Evolutionary conservation across 2,888 invertebrate genomes (phyloP).

Genomic region (Acholoe squamosa): DNA sequence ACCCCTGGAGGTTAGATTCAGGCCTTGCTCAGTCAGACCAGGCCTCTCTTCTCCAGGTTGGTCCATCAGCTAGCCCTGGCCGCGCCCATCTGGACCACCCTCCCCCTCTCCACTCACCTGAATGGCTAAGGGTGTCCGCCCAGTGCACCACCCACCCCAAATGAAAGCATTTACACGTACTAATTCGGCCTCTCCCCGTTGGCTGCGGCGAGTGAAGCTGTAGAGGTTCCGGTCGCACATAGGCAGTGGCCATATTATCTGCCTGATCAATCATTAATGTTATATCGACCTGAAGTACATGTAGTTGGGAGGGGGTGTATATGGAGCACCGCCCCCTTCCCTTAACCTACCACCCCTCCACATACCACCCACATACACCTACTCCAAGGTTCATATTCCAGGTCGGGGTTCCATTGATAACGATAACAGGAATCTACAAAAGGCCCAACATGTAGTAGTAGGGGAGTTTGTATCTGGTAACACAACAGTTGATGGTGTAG

Average conservation of each 20-base stretch:
- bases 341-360: not conserved
- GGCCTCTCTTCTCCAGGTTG: not conserved
- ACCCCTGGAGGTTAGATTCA: not conserved
- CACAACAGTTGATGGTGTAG: no score
- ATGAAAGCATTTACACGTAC: conserved; percentile 55
- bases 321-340: not conserved
- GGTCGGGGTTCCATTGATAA: not conserved
- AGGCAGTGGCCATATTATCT: conserved; percentile 11
- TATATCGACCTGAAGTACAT: conserved; percentile 12
- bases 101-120: not conserved
- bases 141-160: conserved; percentile 10
- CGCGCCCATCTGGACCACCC: not conserved
- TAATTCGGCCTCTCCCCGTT: conserved; percentile 47
- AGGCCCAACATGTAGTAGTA: not conserved
- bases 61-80: no score
- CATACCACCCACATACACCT: not conserved
- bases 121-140: not conserved
- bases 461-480: no score
- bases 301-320: not conserved
- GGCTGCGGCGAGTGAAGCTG: not conserved
- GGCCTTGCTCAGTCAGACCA: not conserved
- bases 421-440: not conserved
- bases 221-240: not conserved
- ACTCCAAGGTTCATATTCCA: conserved; percentile 3
- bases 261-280: conserved; percentile 34